These are phyloP conservation scores for Campoletis raptor DNA, from an alignment of 2,888 invertebrate genomes.

Conservation along the genomic window DNA sequence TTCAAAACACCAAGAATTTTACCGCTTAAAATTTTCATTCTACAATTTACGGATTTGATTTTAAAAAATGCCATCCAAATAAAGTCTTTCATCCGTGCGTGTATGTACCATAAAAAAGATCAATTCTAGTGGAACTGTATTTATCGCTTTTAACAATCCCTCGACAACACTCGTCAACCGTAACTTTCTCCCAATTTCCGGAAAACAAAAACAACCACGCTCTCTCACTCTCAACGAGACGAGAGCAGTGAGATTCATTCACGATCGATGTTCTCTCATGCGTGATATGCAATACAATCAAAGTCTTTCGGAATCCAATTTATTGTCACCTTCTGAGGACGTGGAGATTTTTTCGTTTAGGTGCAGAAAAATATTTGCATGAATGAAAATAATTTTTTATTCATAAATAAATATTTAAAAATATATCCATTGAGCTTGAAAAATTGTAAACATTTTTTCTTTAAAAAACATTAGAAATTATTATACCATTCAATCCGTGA, in stretches of 20 bases:
- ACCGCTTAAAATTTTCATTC: neutral
- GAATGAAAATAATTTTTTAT: slow-evolving; percentile 17
- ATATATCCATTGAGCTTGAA: neutral
- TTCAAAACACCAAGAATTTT: neutral
- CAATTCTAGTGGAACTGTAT: slow-evolving; percentile 39
- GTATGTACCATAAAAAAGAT: neutral
- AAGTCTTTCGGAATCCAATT: slow-evolving; percentile 2
- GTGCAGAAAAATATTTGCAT: neutral
- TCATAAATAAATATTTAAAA: neutral
- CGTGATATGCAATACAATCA: slow-evolving; percentile 8
- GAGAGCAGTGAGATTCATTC: slow-evolving; percentile 18
- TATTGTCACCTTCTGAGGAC: neutral
- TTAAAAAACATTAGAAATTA: neutral
- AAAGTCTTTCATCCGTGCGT: neutral
- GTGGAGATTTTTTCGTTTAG: neutral
- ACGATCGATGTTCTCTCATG: slow-evolving; percentile 17
- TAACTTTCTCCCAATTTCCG: slow-evolving; percentile 79
- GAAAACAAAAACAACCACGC: slow-evolving; percentile 39
- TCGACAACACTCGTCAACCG: slow-evolving; percentile 56
- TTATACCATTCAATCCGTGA: neutral
- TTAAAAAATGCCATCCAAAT: neutral
- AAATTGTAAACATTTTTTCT: neutral
- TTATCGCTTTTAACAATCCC: slow-evolving; percentile 43
- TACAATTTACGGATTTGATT: neutral
- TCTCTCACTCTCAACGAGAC: neutral